Conservation (phyloP, 1,140 invertebrate species). For the Drosophila neocordata region DNA sequence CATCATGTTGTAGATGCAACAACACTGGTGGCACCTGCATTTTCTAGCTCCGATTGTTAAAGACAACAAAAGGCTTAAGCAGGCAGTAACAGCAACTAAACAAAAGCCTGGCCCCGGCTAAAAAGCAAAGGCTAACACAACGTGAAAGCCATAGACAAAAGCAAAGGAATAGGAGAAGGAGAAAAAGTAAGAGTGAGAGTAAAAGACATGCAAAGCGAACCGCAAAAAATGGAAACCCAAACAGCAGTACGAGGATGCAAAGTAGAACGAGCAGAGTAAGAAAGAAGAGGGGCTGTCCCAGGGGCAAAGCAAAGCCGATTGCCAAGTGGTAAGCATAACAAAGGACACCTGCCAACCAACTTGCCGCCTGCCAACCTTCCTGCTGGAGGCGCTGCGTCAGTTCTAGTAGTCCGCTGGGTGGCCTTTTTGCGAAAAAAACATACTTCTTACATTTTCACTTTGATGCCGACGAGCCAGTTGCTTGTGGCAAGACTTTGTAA, state of each 20-base stretch:
- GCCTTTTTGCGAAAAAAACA: slow-evolving; percentile 57
- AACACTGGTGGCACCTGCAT: slow-evolving; percentile 50
- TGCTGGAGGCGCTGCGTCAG: slow-evolving; percentile 19
- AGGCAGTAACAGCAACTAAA: slow-evolving; percentile 34
- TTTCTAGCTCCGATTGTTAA: slow-evolving; percentile 46
- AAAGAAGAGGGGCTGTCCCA: slow-evolving; percentile 12
- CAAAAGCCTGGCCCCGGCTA: slow-evolving; percentile 36
- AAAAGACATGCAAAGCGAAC: slow-evolving; percentile 39
- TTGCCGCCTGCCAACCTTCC: slow-evolving; percentile 36
- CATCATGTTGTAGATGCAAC: slow-evolving; percentile 41
- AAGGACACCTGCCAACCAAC: slow-evolving; percentile 73
- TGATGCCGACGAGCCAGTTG: slow-evolving; percentile 36
- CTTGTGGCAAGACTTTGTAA: slow-evolving; percentile 44
- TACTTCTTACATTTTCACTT: slow-evolving; percentile 79
- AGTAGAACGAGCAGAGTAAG: slow-evolving; percentile 37
- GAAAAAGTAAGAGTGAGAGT: neutral
- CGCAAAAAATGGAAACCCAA: slow-evolving; percentile 47
- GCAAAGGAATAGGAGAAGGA: slow-evolving; percentile 9
- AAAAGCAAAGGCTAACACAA: slow-evolving; percentile 32
- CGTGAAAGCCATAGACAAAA: slow-evolving; percentile 53
- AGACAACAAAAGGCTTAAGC: slow-evolving; percentile 64
- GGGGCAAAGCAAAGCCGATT: slow-evolving; percentile 71
- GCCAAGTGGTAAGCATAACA: slow-evolving; percentile 79
- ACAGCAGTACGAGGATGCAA: slow-evolving; percentile 45
- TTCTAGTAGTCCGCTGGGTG: slow-evolving; percentile 37